Evolutionary conservation across 2,797 vertebrate genomes (phyloP).

Genomic region (Lemur catta): DNA sequence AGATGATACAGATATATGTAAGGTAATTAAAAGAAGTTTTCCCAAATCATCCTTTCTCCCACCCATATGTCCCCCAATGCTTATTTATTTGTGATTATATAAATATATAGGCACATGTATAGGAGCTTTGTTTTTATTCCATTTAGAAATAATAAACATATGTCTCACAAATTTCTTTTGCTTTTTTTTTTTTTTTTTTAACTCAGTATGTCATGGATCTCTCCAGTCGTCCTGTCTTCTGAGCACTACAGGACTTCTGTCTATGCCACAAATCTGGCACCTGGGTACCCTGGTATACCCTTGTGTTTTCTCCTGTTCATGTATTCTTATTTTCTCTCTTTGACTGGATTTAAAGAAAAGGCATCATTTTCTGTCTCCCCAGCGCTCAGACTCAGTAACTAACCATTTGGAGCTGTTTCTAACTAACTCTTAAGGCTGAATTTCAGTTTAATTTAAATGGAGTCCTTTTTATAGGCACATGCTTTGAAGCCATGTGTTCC

Average conservation of each 20-base stretch:
- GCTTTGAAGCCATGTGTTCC: background rate
- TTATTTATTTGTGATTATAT: background rate
- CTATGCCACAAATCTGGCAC: background rate
- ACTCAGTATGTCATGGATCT: accelerated
- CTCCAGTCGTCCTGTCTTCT: background rate
- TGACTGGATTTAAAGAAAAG: background rate
- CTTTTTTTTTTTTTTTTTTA: background rate
- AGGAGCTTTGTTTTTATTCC: background rate
- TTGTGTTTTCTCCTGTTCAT: background rate
- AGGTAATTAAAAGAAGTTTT: background rate
- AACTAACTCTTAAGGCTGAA: background rate
- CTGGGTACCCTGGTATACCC: too few relatives aligned
- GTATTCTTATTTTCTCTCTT: background rate
- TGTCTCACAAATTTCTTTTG: background rate
- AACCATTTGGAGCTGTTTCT: background rate
- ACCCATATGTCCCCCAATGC: background rate
- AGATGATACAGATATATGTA: background rate
- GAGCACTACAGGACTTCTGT: background rate
- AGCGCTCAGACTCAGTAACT: background rate
- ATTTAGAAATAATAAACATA: background rate
- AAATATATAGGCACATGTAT: background rate
- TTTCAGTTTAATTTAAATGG: conserved; percentile 10
- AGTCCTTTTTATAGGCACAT: background rate
- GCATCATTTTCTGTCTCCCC: background rate
- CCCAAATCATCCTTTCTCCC: background rate